Percentiles rank a stretch among this genome's conserved stretches.
phyloP scores from a whole-genome alignment of 1,140 invertebrate genomes.

The Melanaphis sacchari region DNA sequence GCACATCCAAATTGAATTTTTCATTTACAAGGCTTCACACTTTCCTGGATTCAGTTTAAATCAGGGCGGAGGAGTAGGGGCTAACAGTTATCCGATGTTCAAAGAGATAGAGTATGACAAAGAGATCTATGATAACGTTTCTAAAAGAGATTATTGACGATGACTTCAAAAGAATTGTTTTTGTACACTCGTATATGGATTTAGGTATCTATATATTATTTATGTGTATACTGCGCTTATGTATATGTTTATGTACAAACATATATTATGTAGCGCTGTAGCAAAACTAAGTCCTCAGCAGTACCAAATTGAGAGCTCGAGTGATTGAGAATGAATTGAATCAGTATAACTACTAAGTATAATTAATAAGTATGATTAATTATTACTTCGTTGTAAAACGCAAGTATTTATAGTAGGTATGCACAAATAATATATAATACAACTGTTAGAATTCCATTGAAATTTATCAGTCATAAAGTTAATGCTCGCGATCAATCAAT shows the following conservation, averaged over 20 bases:
- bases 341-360: not conserved
- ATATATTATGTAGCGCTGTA: not conserved
- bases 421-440: not conserved
- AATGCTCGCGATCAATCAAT: not conserved
- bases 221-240: not conserved
- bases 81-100: slow-evolving; percentile 22
- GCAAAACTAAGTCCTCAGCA: not conserved
- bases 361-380: not conserved
- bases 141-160: slow-evolving; percentile 45
- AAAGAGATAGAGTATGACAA: slow-evolving; percentile 42
- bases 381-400: not conserved
- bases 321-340: not conserved
- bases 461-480: not conserved
- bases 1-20: slow-evolving; percentile 45
- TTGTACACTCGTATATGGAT: not conserved
- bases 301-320: not conserved
- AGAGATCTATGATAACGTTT: slow-evolving; percentile 46
- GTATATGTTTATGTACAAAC: not conserved
- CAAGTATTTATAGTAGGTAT: not conserved
- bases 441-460: not conserved
- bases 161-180: slow-evolving; percentile 55
- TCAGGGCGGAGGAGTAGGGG: too few species aligned
- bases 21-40: slow-evolving; percentile 50
- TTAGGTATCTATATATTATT: not conserved
- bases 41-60: slow-evolving; percentile 22